Conservation (phyloP, 1,140 invertebrate genomes). For the Trialeurodes vaporariorum region DNA sequence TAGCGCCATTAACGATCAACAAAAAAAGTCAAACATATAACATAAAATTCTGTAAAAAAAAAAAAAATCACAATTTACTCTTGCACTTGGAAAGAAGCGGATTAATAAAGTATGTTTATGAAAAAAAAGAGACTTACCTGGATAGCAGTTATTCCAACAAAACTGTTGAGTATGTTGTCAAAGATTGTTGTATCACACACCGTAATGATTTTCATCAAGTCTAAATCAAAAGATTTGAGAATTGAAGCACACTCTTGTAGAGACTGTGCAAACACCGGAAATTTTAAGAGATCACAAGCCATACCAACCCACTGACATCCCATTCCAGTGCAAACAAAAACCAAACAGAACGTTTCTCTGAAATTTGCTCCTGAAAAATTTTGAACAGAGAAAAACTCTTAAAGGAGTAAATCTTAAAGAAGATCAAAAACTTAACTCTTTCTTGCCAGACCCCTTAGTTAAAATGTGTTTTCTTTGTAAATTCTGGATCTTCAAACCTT, state of each 20-base stretch:
- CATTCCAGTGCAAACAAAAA: constrained; percentile 51
- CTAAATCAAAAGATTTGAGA: constrained; percentile 42
- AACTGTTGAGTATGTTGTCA: constrained; percentile 46
- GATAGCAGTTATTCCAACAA: constrained; percentile 62
- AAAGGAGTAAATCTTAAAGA: no score
- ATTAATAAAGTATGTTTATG: no score
- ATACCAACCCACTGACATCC: constrained; percentile 50
- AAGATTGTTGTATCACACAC: constrained; percentile 41
- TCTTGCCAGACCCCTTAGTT: no score
- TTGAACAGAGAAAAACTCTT: no score
- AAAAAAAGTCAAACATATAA: no score
- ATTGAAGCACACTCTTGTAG: constrained; percentile 42
- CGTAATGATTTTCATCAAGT: constrained; percentile 46
- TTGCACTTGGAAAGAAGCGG: no score
- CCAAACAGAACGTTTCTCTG: background rate
- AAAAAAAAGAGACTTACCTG: constrained; percentile 50
- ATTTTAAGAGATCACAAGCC: constrained; percentile 43
- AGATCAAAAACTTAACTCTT: no score
- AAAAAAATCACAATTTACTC: no score
- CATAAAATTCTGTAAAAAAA: no score
- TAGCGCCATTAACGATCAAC: no score
- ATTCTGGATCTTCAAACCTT: no score
- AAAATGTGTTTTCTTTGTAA: no score
- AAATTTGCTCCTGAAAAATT: background rate
- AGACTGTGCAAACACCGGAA: constrained; percentile 49